Evolutionary conservation across 64 coral and sea anemone genomes (phyloP), one percentile per base, ranked within the genome.

Genomic region (Platygyra sinensis): DNA sequence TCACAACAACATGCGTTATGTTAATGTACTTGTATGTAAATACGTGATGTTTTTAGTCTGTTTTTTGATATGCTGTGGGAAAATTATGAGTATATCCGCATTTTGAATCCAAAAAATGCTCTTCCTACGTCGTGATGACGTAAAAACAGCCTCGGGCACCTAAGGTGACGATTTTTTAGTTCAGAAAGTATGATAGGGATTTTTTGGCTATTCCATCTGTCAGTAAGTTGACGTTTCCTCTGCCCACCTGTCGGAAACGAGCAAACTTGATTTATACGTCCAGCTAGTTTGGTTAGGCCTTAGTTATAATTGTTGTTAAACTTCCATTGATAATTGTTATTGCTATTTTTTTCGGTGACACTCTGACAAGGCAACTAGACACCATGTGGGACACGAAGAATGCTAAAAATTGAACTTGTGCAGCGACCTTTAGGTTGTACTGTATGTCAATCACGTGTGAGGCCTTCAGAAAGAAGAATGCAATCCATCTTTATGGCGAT

Each of bases 81-180:
- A 69, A 69, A n/a, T 10, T 24, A 9, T 69, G 22, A 11, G 22
- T 69, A 25, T 22, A 69, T 20, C n/a, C 65, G n/a, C 65, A 69
- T 69, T 69, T 69, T 69, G 65, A n/a, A 27, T 69, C 65, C 65
- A 79, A 79, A 79, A 38, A 79, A 79, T 79, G 76, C 13, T 3
- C 75, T n/a, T 2, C 7, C n/a, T 29, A 60, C 79, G 59, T 81
- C 28, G 57, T 8, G 50, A 27, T 85, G 81, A 85, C 81, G 81
- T 85, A 50, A 85, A 84, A 85, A 67, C 5, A 72, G 13, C 19
- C 6, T 30, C 81, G 28, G 14, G 36, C 63, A 28, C 36, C 81
- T 50, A 8, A 69, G 50, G 81, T 38, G 81, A 27, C 62, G 63
- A 85, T 50, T 67, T 71, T 22, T 19, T n/a, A 24, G 38, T 16